Evolutionary conservation across 2,888 invertebrate genomes (phyloP).

Genomic region (Netelia virgata): DNA sequence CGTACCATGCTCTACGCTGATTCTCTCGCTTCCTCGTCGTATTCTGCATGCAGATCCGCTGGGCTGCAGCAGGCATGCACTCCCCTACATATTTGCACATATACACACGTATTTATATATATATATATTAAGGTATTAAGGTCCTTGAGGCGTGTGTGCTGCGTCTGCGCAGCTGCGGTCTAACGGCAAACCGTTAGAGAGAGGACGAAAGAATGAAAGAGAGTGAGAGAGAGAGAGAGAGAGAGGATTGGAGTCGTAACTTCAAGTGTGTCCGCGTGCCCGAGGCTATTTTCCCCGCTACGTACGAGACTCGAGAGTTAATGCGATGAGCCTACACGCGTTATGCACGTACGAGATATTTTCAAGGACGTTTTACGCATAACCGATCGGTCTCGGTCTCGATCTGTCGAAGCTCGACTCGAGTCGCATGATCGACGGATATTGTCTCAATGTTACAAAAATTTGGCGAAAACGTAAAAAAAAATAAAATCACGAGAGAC

Average conservation of each 20-base stretch:
- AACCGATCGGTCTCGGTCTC: background rate
- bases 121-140: conserved; percentile 71
- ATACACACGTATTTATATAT: conserved; percentile 21
- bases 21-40: conserved; percentile 46
- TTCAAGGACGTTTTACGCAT: conserved; percentile 49
- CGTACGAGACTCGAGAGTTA: conserved; percentile 46
- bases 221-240: background rate
- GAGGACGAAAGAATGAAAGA: conserved; percentile 47
- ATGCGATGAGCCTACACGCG: conserved; percentile 34
- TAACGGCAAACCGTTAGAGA: conserved; percentile 81
- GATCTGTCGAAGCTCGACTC: too few relatives aligned
- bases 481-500: too few relatives aligned
- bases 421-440: too few relatives aligned
- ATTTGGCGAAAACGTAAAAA: too few relatives aligned
- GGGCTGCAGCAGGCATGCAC: conserved; percentile 35
- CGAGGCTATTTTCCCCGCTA: conserved; percentile 65
- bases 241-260: conserved; percentile 58
- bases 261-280: conserved; percentile 58
- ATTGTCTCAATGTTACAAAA: too few relatives aligned
- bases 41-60: conserved; percentile 50
- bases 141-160: conserved; percentile 69
- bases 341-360: conserved; percentile 2
- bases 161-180: conserved; percentile 68
- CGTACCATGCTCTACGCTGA: conserved; percentile 31
- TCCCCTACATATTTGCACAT: conserved; percentile 19